Percentiles rank a stretch among this genome's conserved stretches.
These are phyloP conservation scores for Dioctria linearis DNA, from an alignment of 2,888 invertebrate genomes.

Conservation along the genomic window DNA sequence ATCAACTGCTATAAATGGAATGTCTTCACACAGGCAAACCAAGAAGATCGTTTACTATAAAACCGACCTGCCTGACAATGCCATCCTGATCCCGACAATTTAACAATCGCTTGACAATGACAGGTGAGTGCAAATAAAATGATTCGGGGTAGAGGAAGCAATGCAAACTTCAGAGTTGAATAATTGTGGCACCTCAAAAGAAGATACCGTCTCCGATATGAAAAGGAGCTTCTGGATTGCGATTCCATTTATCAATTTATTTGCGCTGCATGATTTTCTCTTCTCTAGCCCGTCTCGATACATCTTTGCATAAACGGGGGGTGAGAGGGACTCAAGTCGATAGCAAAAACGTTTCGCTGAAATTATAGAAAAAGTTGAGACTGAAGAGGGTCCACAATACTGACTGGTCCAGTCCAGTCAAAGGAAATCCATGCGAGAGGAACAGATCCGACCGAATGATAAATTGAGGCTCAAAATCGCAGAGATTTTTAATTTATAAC, in stretches of 20 bases:
- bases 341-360: conserved; percentile 16
- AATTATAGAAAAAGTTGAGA: conserved; percentile 9
- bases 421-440: conserved; percentile 59
- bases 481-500: conserved; percentile 71
- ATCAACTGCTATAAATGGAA: too few species aligned
- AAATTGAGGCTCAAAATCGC: conserved; percentile 71
- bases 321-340: not conserved
- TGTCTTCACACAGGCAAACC: too few species aligned
- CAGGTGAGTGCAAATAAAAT: conserved; percentile 44
- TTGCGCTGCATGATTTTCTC: conserved; percentile 13
- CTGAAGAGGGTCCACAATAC: conserved; percentile 29
- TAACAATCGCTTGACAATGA: conserved; percentile 42
- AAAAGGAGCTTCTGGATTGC: conserved; percentile 50
- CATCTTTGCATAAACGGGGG: not conserved
- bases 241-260: conserved; percentile 53
- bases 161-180: conserved; percentile 29
- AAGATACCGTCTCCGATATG: conserved; percentile 48
- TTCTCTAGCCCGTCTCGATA: conserved; percentile 8
- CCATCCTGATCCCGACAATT: conserved; percentile 25
- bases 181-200: conserved; percentile 49
- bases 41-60: too few species aligned
- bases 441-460: conserved; percentile 62
- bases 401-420: conserved; percentile 44
- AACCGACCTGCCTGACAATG: not conserved
- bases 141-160: conserved; percentile 23